phyloP scores from a whole-genome alignment of 2,113 vertebrate species.

The Tetrao urogallus region DNA sequence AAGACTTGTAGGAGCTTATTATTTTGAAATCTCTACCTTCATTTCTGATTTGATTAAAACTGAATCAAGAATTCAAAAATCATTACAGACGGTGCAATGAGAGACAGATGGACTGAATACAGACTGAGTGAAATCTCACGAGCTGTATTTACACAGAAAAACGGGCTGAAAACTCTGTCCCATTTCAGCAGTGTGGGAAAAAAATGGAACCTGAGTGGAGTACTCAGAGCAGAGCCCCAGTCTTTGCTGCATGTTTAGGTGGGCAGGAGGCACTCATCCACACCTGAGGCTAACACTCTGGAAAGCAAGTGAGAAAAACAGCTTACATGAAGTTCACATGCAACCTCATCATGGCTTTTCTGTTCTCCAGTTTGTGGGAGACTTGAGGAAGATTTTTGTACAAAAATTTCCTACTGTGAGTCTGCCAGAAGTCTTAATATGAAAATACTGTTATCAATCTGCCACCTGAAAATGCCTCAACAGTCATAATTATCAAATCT shows the following conservation, averaged over 20 bases:
- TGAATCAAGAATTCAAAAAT: background rate
- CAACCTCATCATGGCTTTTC: background rate
- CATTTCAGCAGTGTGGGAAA: background rate
- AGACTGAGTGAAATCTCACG: background rate
- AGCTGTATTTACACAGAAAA: background rate
- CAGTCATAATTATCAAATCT: background rate
- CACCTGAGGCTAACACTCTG: background rate
- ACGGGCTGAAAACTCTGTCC: background rate
- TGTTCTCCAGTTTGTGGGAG: background rate
- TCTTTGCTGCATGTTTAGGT: fast-evolving
- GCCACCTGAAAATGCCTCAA: background rate
- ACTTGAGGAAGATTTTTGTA: background rate
- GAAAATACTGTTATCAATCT: background rate
- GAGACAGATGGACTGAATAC: background rate
- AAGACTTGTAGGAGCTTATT: background rate
- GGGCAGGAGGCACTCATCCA: fast-evolving
- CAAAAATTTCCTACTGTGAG: background rate
- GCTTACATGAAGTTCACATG: background rate
- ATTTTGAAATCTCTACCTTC: background rate
- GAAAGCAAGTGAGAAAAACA: fast-evolving
- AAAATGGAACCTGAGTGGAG: background rate
- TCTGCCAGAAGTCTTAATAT: background rate
- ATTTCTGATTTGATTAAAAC: background rate
- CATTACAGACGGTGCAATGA: background rate
- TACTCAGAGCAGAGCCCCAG: fast-evolving